Base-by-base conservation (phyloP, 1,140 invertebrate genomes). In the Pteromalus puparum region DNA sequence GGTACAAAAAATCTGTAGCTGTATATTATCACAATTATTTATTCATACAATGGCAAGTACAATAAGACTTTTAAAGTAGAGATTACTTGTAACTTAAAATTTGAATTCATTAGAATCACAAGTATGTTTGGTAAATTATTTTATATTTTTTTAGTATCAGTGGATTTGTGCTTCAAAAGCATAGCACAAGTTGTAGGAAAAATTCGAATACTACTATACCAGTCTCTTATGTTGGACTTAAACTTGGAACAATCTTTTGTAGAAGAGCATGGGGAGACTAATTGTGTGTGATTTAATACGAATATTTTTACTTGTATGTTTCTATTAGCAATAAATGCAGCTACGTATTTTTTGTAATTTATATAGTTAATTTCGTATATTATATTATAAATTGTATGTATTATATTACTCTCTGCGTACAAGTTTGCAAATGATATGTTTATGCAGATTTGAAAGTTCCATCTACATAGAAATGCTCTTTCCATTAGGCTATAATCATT, bases 11-110 rank as follows among this genome's bases (percentile, higher is more conserved):
- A 83, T 72, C 65, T 72, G 75, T 83, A 83, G 67, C 75, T 78
- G 82, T 83, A 78, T 78, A 78, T 83, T 83, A 83, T 83, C 82
- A 83, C 82, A 83, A 83, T 78, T 18, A 77, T 77, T 75, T 76
- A 74, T 82, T 81, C 34, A 81, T 81, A 81, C 13, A 74, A 82
- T 82, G 70, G 70, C 80, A 82, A 81, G 73, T 82, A 82, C 21
- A 75, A 34, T 82, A 75, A 38, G 48, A 74, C 26, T 81, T 74
- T 82, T 82, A 21, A 24, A 75, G 74, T n/a, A 82, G 75, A 42
- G 28, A 65, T 15, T 61, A 18, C 9, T n/a, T 61, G 12, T 42
- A 67, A n/a, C 42, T 61, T 73, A 30, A 82, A 75, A 82, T 75
- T 42, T 42, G 42, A 61, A 65, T 72, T 81, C 10, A 81, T 6